Evolutionary conservation across 2,888 invertebrate species (phyloP).

Genomic region (Andrena trimmerana): DNA sequence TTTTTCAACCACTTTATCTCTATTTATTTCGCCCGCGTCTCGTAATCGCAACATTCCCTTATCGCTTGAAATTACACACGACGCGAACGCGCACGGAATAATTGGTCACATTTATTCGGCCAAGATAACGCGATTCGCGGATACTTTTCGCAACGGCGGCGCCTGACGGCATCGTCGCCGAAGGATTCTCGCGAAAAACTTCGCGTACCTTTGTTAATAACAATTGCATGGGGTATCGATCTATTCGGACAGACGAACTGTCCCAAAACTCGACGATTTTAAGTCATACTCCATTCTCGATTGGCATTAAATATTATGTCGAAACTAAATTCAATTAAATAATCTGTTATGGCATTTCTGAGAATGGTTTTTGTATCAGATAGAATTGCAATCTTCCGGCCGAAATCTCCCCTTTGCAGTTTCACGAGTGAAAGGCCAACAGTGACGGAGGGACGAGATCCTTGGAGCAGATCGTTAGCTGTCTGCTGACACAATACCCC

Average conservation of each 20-base stretch:
- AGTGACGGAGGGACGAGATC: not conserved
- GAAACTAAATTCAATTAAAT: too few species aligned
- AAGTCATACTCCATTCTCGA: too few species aligned
- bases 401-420: not conserved
- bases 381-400: too few species aligned
- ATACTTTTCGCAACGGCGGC: not conserved
- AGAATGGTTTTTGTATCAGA: too few species aligned
- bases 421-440: conserved; percentile 2
- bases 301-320: too few species aligned
- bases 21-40: conserved; percentile 45
- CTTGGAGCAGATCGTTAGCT: not conserved
- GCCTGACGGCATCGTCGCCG: not conserved
- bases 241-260: not conserved
- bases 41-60: conserved; percentile 51
- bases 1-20: conserved; percentile 48
- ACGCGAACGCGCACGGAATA: conserved; percentile 52
- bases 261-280: too few species aligned
- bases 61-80: conserved; percentile 58
- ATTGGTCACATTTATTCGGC: conserved; percentile 52
- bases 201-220: not conserved
- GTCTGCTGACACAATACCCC: not conserved
- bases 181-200: not conserved
- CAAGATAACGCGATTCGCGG: conserved; percentile 44
- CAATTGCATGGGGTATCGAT: not conserved
- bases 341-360: too few species aligned